Conservation (phyloP, 2,113 vertebrate genomes). For the Lanius ludovicianus region DNA sequence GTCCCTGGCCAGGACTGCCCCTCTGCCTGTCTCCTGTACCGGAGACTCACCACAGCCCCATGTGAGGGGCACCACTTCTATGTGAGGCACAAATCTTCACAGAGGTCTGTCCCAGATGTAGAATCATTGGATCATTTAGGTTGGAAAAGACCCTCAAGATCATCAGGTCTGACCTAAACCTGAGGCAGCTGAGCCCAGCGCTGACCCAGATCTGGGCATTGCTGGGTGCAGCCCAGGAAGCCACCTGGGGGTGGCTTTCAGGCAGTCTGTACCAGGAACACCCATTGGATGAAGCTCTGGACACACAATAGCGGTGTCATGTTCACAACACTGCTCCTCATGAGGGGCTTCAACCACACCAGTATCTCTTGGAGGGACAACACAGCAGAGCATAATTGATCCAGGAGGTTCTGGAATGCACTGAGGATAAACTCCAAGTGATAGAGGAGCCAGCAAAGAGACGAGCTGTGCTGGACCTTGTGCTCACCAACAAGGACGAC, state of each 20-base stretch:
- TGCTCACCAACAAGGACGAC: background rate
- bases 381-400: background rate
- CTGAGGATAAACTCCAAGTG: background rate
- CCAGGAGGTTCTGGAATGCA: background rate
- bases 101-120: too few species aligned
- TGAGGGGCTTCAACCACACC: background rate
- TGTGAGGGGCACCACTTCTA: background rate
- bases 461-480: background rate
- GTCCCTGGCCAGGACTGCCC: background rate
- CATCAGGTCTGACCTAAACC: fast-evolving
- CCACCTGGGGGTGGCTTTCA: background rate
- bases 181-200: background rate
- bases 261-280: background rate
- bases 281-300: background rate
- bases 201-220: background rate
- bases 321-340: background rate
- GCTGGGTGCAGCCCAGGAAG: background rate
- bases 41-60: background rate
- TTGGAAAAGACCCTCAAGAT: background rate
- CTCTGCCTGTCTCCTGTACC: background rate
- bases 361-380: background rate
- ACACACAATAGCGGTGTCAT: background rate
- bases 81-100: background rate
- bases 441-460: background rate
- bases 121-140: background rate